Evolutionary conservation across 2,113 vertebrate species (phyloP).

Genomic region (Campylomormyrus numenius): DNA sequence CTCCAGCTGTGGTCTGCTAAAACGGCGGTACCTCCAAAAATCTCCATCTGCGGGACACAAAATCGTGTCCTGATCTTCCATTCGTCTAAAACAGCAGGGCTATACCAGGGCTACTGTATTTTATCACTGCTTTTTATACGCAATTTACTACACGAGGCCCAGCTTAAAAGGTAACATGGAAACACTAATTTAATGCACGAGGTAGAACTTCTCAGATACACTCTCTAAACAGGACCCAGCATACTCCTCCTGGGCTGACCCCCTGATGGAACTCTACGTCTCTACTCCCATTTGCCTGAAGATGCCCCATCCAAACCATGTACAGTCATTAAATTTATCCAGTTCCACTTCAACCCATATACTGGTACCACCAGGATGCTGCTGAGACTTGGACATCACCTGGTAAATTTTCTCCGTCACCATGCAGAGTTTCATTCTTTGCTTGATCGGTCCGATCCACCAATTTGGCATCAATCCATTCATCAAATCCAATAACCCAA

Average conservation of each 20-base stretch:
- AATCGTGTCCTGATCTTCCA: background rate
- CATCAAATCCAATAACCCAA: background rate
- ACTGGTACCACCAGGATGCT: background rate
- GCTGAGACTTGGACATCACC: background rate
- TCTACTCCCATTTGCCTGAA: background rate
- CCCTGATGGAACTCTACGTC: background rate
- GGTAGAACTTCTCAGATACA: conserved; percentile 20
- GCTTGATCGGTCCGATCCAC: background rate
- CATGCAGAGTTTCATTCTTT: background rate
- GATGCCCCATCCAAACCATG: background rate
- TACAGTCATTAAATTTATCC: background rate
- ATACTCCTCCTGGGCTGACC: conserved; percentile 19
- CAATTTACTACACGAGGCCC: conserved; percentile 45
- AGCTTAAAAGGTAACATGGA: conserved; percentile 51
- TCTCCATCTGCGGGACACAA: conserved; percentile 24
- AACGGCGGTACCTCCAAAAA: conserved; percentile 31
- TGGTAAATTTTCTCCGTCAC: background rate
- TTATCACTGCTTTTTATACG: conserved; percentile 32
- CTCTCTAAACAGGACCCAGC: conserved; percentile 33
- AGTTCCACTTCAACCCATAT: background rate
- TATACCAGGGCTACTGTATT: background rate
- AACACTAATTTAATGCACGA: conserved; percentile 45
- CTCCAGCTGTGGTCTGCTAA: conserved; percentile 39
- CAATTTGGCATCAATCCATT: background rate
- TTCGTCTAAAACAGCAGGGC: background rate